Conservation (phyloP, 2,888 invertebrate genomes). For the Sarcophaga rosellei region DNA sequence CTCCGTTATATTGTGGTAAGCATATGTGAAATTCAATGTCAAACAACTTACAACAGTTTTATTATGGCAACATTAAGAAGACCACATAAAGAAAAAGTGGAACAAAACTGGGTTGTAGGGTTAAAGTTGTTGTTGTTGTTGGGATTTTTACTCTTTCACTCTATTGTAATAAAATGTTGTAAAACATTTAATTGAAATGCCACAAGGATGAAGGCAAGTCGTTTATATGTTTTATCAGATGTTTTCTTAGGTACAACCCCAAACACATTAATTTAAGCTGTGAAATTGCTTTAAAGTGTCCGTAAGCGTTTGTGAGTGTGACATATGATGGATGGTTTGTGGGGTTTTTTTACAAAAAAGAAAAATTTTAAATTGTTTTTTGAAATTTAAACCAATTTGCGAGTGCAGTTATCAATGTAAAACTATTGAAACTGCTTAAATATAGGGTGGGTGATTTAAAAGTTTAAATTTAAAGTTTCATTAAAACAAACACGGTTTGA, state of each 20-base stretch:
- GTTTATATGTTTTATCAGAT: neutral
- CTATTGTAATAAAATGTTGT: neutral
- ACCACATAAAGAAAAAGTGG: neutral
- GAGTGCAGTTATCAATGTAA: too few species aligned
- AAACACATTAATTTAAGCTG: neutral
- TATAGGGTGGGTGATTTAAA: too few species aligned
- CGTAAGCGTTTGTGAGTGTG: neutral
- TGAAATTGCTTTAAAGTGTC: neutral
- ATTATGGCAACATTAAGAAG: neutral
- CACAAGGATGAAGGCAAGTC: neutral
- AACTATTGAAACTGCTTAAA: too few species aligned
- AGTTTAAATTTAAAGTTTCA: too few species aligned
- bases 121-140: too few species aligned
- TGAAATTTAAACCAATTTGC: too few species aligned
- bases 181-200: neutral
- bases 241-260: neutral
- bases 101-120: neutral
- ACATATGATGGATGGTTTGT: too few species aligned
- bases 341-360: too few species aligned
- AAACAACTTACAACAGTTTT: neutral
- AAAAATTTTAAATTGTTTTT: too few species aligned
- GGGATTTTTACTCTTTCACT: too few species aligned
- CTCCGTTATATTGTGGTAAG: too few species aligned
- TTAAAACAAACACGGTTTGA: too few species aligned
- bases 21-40: neutral